These are phyloP conservation scores for Oreochromis niloticus DNA, from an alignment of 2,113 vertebrate genomes.

Conservation along the genomic window DNA sequence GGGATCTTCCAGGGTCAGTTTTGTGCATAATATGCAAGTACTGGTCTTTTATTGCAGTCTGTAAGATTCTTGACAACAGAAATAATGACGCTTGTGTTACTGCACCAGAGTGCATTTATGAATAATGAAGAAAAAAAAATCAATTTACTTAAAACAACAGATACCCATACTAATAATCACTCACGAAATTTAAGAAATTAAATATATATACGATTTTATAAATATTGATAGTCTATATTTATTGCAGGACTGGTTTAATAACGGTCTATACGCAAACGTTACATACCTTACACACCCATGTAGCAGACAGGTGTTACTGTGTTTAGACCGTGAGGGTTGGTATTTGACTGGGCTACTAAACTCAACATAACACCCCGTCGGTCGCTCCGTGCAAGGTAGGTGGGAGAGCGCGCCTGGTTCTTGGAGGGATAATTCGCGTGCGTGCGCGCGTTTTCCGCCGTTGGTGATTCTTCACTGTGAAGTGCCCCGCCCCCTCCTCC, in stretches of 20 bases:
- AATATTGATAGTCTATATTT: background rate
- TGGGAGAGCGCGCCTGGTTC: background rate
- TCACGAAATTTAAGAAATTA: background rate
- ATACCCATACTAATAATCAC: background rate
- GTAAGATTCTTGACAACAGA: background rate
- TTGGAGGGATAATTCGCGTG: background rate
- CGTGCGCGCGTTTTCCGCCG: background rate
- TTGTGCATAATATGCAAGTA: background rate
- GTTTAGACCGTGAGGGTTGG: background rate
- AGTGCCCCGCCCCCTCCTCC: conserved; percentile 15
- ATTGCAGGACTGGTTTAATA: background rate
- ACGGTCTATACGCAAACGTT: background rate
- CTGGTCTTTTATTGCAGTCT: background rate
- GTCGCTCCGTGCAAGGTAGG: background rate
- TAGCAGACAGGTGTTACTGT: background rate
- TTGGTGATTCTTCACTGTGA: background rate
- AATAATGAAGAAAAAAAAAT: background rate
- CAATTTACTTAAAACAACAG: background rate
- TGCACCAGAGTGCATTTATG: background rate
- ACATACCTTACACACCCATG: background rate
- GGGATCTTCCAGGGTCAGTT: background rate
- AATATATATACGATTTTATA: too few species aligned
- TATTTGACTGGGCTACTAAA: background rate
- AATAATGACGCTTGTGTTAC: background rate
- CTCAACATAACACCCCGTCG: background rate